These are phyloP conservation scores for Empidonax alnorum DNA, from an alignment of 2,113 vertebrate genomes.

Conservation along the genomic window DNA sequence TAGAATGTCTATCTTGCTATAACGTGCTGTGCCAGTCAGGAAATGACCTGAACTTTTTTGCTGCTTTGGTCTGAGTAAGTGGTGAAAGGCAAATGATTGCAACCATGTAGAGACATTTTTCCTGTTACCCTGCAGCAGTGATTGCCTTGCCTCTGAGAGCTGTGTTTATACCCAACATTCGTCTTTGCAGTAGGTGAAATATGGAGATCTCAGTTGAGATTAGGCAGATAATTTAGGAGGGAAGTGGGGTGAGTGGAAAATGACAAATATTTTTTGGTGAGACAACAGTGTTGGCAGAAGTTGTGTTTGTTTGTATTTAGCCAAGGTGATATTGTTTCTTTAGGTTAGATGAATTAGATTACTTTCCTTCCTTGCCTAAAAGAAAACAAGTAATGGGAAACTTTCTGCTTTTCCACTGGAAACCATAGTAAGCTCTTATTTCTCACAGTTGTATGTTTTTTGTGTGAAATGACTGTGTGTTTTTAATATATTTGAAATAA, in stretches of 20 bases:
- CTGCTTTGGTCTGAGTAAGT: slow-evolving; percentile 20
- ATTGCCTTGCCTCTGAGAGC: not conserved
- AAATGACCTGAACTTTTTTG: slow-evolving; percentile 65
- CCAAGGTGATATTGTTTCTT: slow-evolving; percentile 4
- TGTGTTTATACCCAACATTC: slow-evolving; percentile 21
- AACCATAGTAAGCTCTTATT: not conserved
- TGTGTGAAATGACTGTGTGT: not conserved
- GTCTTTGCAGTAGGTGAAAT: slow-evolving; percentile 32
- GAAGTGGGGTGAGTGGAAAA: not conserved
- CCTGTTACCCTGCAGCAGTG: not conserved
- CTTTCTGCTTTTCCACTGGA: slow-evolving; percentile 37
- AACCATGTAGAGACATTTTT: not conserved
- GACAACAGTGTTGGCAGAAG: slow-evolving; percentile 6
- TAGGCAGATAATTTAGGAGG: slow-evolving; percentile 31
- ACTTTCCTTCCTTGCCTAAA: slow-evolving; percentile 29
- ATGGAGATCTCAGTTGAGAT: not conserved
- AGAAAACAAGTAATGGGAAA: slow-evolving; percentile 53
- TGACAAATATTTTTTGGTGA: not conserved
- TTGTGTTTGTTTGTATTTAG: slow-evolving; percentile 18
- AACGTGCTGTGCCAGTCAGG: slow-evolving; percentile 65
- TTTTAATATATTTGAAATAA: slow-evolving; percentile 46
- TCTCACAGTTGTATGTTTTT: not conserved
- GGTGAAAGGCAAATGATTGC: slow-evolving; percentile 39
- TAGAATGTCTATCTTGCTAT: slow-evolving; percentile 63
- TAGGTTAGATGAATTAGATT: not conserved